Evolutionary conservation across 1,140 invertebrate species (phyloP).

Genomic region (Hesperophylax magnus): DNA sequence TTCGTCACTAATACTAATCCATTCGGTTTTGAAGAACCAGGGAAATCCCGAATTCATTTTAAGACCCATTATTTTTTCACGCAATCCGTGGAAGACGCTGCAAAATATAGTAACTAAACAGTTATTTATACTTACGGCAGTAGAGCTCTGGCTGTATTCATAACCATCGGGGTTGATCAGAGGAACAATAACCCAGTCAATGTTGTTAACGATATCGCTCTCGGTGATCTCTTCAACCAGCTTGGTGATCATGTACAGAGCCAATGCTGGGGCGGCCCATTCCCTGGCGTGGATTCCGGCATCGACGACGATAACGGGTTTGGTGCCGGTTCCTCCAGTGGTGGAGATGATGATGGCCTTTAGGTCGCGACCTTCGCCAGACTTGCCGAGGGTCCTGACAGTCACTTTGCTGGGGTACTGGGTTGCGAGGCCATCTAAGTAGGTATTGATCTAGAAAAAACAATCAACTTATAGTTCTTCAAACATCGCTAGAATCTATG

Average conservation of each 20-base stretch:
- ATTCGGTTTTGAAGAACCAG: too few relatives aligned
- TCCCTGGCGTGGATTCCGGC: slow-evolving; percentile 78
- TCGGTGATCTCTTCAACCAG: slow-evolving; percentile 72
- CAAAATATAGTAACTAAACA: background rate
- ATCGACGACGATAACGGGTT: slow-evolving; percentile 72
- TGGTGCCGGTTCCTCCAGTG: slow-evolving; percentile 75
- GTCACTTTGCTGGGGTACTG: slow-evolving; percentile 65
- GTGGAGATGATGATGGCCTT: slow-evolving; percentile 71
- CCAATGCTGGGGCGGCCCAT: slow-evolving; percentile 79
- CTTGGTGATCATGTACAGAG: slow-evolving; percentile 75
- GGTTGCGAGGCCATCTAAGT: slow-evolving; percentile 67
- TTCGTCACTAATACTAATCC: too few relatives aligned
- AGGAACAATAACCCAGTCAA: slow-evolving; percentile 80
- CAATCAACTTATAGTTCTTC: too few relatives aligned
- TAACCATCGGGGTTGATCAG: slow-evolving; percentile 80
- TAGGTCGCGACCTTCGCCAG: slow-evolving; percentile 68
- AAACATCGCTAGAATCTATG: too few relatives aligned
- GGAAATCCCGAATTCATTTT: too few relatives aligned
- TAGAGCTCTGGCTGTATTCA: slow-evolving; percentile 70
- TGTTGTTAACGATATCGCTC: slow-evolving; percentile 69
- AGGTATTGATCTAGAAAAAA: slow-evolving; percentile 68
- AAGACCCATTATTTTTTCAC: background rate
- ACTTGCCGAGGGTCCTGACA: slow-evolving; percentile 66
- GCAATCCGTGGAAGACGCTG: background rate
- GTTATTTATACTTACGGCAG: slow-evolving; percentile 63